These are phyloP conservation scores for Dryobates pubescens DNA, from an alignment of 2,797 vertebrate genomes.

Conservation along the genomic window DNA sequence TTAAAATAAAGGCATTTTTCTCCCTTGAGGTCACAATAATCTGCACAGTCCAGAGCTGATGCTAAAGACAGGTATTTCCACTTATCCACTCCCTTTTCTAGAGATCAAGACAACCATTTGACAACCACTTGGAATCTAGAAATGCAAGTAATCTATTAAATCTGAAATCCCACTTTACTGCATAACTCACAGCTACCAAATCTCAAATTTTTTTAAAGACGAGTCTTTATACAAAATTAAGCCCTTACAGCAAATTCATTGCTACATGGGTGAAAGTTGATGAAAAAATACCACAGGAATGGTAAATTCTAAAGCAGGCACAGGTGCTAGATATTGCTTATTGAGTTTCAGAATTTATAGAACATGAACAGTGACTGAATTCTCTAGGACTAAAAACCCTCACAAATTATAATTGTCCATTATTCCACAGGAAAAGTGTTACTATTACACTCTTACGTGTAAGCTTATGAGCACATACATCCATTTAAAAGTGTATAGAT, in stretches of 20 bases:
- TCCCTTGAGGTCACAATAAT: constrained; percentile 20
- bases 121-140: constrained; percentile 51
- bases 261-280: background rate
- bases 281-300: background rate
- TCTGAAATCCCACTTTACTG: constrained; percentile 38
- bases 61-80: background rate
- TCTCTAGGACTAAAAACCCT: background rate
- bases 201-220: background rate
- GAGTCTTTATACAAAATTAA: background rate
- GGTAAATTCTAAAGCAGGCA: background rate
- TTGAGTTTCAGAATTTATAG: background rate
- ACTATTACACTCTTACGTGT: background rate
- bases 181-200: constrained; percentile 30
- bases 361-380: background rate
- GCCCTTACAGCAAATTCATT: background rate
- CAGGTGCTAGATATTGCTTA: background rate
- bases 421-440: background rate
- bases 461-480: background rate
- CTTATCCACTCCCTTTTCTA: constrained; percentile 16
- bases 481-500: background rate
- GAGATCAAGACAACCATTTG: constrained; percentile 38
- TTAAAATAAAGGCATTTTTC: background rate
- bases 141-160: constrained; percentile 52
- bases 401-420: background rate
- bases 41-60: constrained; percentile 18